A percentile compares a stretch with the other conserved stretches of the same genome.
Conservation (phyloP, 53 echinoderm and acorn worm species). For the Apostichopus leukothele region DNA sequence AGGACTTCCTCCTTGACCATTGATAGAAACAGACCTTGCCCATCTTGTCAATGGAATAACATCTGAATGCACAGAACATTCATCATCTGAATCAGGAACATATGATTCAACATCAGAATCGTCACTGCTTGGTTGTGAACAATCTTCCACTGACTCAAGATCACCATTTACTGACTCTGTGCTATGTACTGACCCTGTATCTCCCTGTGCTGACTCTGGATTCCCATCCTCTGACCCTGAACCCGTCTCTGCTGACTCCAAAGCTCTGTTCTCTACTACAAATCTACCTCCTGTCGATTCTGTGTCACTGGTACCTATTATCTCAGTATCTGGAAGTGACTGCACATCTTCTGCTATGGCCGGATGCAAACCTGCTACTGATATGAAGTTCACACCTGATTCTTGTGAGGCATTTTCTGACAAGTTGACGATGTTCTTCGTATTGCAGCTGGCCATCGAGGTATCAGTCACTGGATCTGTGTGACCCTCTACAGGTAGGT, state of each 20-base stretch:
- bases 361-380: too few relatives aligned
- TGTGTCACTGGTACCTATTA: neutral
- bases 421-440: too few relatives aligned
- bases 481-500: too few relatives aligned
- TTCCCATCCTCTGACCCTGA: neutral
- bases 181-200: neutral
- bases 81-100: constrained; percentile 30
- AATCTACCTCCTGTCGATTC: neutral
- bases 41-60: constrained; percentile 1
- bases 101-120: neutral
- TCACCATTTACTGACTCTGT: neutral
- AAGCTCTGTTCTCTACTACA: neutral
- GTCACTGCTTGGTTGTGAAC: constrained; percentile 15
- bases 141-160: too few relatives aligned
- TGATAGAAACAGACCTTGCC: too few relatives aligned
- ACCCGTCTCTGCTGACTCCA: neutral
- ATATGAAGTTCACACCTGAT: too few relatives aligned
- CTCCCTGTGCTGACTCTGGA: neutral
- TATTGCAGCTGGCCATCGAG: too few relatives aligned
- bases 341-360: too few relatives aligned
- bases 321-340: too few relatives aligned
- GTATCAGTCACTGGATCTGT: too few relatives aligned
- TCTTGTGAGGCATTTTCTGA: too few relatives aligned
- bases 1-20: too few relatives aligned
- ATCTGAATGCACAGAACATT: neutral